These are phyloP conservation scores for Erannis defoliaria DNA, from an alignment of 2,888 invertebrate species.

Conservation along the genomic window DNA sequence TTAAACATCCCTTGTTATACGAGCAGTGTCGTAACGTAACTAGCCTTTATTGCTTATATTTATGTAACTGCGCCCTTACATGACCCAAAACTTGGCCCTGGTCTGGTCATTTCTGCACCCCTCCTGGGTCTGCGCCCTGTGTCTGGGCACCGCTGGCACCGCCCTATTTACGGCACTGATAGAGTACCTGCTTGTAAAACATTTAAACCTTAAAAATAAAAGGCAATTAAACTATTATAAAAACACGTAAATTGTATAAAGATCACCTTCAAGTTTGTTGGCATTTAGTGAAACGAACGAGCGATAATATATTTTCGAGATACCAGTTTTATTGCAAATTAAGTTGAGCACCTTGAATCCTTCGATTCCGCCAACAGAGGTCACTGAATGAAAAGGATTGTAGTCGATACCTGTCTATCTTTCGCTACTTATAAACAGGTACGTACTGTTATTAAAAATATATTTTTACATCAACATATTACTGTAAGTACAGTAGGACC, in stretches of 20 bases:
- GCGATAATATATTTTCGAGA: conserved; percentile 53
- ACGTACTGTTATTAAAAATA: conserved; percentile 2
- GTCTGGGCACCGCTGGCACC: too few species aligned
- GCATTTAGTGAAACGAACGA: conserved; percentile 65
- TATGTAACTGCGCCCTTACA: too few species aligned
- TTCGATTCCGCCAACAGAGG: conserved; percentile 67
- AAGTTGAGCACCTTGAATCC: conserved; percentile 65
- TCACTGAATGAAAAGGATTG: conserved; percentile 60
- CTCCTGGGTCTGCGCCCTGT: too few species aligned
- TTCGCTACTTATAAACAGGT: not conserved
- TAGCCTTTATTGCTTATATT: too few species aligned
- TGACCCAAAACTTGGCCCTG: too few species aligned
- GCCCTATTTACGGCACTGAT: too few species aligned
- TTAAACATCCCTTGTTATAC: not conserved
- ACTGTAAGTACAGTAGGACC: too few species aligned
- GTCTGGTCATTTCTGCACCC: too few species aligned
- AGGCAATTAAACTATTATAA: conserved; percentile 3
- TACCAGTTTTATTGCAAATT: conserved; percentile 65
- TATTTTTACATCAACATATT: not conserved
- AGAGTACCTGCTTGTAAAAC: too few species aligned
- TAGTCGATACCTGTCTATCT: conserved; percentile 17
- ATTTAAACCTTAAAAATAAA: not conserved
- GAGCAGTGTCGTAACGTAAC: too few species aligned
- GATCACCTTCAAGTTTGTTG: conserved; percentile 72
- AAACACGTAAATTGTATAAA: conserved; percentile 33